These are phyloP conservation scores for Meiosimyza platycephala DNA, from an alignment of 2,888 invertebrate species.

Conservation along the genomic window DNA sequence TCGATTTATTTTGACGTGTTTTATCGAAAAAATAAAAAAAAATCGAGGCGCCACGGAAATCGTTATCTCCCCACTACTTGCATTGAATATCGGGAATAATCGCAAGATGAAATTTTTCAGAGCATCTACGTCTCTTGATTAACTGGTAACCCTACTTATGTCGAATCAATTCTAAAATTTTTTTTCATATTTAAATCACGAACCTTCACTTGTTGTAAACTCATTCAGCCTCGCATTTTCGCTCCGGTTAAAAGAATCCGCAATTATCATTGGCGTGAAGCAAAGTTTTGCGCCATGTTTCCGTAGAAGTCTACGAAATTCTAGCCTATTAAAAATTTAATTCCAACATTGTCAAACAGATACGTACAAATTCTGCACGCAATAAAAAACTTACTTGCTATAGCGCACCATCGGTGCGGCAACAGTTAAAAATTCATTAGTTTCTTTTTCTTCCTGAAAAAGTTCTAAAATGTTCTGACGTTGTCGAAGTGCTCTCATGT, in stretches of 20 bases:
- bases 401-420: conserved; percentile 98
- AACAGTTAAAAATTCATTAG: conserved; percentile 75
- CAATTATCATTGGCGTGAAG: conserved; percentile 97
- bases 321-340: conserved; percentile 62
- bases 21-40: no score
- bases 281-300: conserved; percentile 89
- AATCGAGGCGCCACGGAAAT: no score
- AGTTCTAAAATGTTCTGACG: conserved; percentile 72
- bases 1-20: no score
- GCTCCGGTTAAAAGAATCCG: conserved; percentile 92
- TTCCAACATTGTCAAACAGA: no score
- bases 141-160: no score
- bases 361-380: not conserved
- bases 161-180: no score
- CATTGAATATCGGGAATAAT: no score
- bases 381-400: conserved; percentile 73
- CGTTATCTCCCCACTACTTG: no score
- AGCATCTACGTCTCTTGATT: no score
- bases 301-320: conserved; percentile 80
- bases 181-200: conserved; percentile 47
- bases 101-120: no score
- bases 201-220: conserved; percentile 76
- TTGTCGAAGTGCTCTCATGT: not conserved
- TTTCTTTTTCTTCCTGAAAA: conserved; percentile 70
- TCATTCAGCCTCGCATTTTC: conserved; percentile 86